Percentiles rank a stretch among this genome's conserved stretches.
Conservation (phyloP, 2,888 invertebrate genomes). For the Cheilosia impressa region DNA sequence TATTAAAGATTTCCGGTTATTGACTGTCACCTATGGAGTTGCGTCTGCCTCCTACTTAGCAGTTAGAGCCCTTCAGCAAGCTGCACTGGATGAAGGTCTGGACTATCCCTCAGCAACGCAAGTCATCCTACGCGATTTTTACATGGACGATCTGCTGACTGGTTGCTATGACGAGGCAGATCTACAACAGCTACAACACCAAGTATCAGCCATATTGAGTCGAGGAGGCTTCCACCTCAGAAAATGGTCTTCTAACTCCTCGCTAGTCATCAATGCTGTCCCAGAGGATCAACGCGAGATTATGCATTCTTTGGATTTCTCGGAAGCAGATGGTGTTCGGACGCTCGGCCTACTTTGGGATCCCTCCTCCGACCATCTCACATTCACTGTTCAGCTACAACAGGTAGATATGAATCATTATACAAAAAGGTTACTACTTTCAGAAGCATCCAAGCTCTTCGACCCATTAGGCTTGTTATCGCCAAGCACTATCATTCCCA, state of each 20-base stretch:
- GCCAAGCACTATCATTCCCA: constrained; percentile 14
- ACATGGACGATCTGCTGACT: constrained; percentile 18
- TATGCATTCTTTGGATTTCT: constrained; percentile 16
- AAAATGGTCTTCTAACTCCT: constrained; percentile 35
- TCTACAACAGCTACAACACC: constrained; percentile 1
- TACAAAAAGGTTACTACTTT: constrained; percentile 30
- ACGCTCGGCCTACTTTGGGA: constrained; percentile 30
- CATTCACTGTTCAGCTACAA: too few species aligned
- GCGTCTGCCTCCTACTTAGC: constrained; percentile 15
- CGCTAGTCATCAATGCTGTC: constrained; percentile 16
- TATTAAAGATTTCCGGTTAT: not conserved
- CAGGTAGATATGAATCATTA: not conserved
- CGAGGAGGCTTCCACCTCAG: constrained; percentile 24
- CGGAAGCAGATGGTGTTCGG: constrained; percentile 9
- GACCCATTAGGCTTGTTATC: constrained; percentile 35
- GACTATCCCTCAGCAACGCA: not conserved
- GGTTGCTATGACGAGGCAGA: constrained; percentile 29
- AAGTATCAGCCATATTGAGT: constrained; percentile 12
- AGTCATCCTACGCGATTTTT: not conserved
- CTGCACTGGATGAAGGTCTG: constrained; percentile 28
- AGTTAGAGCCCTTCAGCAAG: constrained; percentile 16
- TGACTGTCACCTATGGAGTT: not conserved
- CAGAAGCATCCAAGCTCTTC: constrained; percentile 23
- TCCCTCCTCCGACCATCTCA: not conserved
- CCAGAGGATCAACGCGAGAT: constrained; percentile 28